A percentile compares a stretch with the other conserved stretches of the same genome.
These are phyloP conservation scores for Gisinianus flammeolus DNA, from an alignment of 2,888 invertebrate species.

Conservation along the genomic window DNA sequence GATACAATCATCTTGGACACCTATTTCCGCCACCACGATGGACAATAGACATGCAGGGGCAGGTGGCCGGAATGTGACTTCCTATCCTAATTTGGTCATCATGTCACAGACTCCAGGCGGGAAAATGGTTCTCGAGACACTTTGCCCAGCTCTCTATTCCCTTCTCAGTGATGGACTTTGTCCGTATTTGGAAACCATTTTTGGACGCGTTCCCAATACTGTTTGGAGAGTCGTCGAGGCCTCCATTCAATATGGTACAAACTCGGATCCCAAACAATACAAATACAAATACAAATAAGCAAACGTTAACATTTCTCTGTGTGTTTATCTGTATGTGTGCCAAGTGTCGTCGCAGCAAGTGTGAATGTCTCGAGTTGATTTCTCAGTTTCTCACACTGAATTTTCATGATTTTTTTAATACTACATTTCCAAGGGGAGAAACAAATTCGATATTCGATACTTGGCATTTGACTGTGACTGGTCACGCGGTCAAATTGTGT, in stretches of 20 bases:
- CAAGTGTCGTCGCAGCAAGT: no score
- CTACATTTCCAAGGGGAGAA: no score
- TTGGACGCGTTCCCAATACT: constrained; percentile 83
- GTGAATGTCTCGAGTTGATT: no score
- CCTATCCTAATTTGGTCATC: constrained; percentile 40
- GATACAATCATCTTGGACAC: constrained; percentile 50
- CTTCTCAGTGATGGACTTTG: constrained; percentile 84
- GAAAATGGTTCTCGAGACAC: constrained; percentile 74
- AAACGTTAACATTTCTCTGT: neutral
- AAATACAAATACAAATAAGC: neutral
- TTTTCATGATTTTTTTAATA: no score
- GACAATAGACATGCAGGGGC: constrained; percentile 18
- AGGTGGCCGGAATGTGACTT: constrained; percentile 6
- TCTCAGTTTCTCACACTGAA: no score
- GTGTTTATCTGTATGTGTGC: no score
- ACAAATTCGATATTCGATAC: no score
- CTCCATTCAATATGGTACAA: constrained; percentile 78
- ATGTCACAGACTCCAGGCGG: constrained; percentile 67
- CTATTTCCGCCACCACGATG: constrained; percentile 28
- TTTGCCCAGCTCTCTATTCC: constrained; percentile 84
- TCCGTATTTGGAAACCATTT: constrained; percentile 79
- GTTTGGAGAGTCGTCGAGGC: constrained; percentile 91
- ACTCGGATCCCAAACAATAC: neutral
- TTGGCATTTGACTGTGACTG: no score
- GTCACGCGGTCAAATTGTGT: no score